A percentile compares a stretch with the other conserved stretches of the same genome.
Evolutionary conservation across 2,113 vertebrate genomes (phyloP).

Genomic region (Nibea albiflora): DNA sequence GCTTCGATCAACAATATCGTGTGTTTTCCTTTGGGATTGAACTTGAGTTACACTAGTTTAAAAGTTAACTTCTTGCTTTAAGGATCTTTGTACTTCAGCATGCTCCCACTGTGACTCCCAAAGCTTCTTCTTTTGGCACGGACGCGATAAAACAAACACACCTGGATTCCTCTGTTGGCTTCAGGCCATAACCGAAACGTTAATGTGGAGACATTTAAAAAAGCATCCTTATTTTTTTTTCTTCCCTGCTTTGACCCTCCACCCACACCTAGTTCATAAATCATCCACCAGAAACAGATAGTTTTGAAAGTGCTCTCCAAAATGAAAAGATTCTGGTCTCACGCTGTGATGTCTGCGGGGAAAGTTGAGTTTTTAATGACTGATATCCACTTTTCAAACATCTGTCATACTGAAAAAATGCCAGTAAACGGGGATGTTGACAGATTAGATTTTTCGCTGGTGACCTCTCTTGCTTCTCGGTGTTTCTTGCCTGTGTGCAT

Average conservation of each 20-base stretch:
- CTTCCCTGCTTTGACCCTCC: slow-evolving; percentile 15
- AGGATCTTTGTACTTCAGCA: not conserved
- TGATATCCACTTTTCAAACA: not conserved
- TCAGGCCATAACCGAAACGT: not conserved
- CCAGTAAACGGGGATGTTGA: too few relatives aligned
- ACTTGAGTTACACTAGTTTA: slow-evolving; percentile 21
- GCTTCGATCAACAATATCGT: slow-evolving; percentile 14
- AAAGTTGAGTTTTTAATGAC: not conserved
- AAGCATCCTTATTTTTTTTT: not conserved
- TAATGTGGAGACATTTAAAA: slow-evolving; percentile 19
- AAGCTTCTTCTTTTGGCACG: slow-evolving; percentile 10
- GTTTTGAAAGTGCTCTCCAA: slow-evolving; percentile 16
- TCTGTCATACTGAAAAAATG: not conserved
- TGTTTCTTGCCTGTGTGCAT: not conserved
- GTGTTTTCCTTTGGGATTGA: slow-evolving; percentile 12
- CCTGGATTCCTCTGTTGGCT: slow-evolving; percentile 22
- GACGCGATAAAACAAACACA: slow-evolving; percentile 32
- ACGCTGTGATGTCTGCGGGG: not conserved
- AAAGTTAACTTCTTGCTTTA: slow-evolving; percentile 18
- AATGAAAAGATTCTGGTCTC: not conserved
- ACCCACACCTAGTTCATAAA: slow-evolving; percentile 15
- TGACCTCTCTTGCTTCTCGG: not conserved
- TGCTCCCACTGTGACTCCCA: slow-evolving; percentile 10
- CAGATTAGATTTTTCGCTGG: not conserved
- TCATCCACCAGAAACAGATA: slow-evolving; percentile 19